Conservation (phyloP, 1,140 invertebrate genomes). For the Streblospio benedicti region DNA sequence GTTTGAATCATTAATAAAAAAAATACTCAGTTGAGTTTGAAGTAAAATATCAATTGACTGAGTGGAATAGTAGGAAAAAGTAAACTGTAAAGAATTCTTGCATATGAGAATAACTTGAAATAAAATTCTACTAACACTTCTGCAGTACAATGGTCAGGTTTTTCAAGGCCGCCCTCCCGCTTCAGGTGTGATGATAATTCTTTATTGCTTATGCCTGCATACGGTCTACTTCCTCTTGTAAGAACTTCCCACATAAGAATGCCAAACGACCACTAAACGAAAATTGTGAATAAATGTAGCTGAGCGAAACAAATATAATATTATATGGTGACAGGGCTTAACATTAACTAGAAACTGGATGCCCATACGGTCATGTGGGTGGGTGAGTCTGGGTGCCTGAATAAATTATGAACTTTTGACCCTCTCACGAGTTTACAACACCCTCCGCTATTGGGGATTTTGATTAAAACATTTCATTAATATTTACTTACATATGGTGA, state of each 20-base stretch:
- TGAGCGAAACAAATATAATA: background rate
- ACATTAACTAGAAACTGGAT: background rate
- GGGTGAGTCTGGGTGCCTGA: background rate
- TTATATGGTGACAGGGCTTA: background rate
- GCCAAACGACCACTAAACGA: conserved; percentile 77
- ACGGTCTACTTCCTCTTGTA: conserved; percentile 75
- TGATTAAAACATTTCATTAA: too few relatives aligned
- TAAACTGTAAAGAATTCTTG: background rate
- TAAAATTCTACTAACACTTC: background rate
- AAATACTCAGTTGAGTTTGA: too few relatives aligned
- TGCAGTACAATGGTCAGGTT: conserved; percentile 79
- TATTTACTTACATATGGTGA: too few relatives aligned
- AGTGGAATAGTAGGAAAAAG: background rate
- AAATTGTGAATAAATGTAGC: background rate
- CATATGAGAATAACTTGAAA: background rate
- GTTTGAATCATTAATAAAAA: too few relatives aligned
- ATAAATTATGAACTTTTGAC: background rate
- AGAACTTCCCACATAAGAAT: conserved; percentile 87
- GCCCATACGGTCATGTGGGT: background rate
- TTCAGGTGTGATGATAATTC: conserved; percentile 75
- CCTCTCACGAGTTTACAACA: too few relatives aligned
- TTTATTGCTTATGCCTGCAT: conserved; percentile 79
- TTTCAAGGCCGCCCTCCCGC: conserved; percentile 73
- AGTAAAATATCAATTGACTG: too few relatives aligned
- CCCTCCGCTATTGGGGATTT: too few relatives aligned